Evolutionary conservation across 2,797 vertebrate genomes (phyloP).

Genomic region (Sebastes diaconus): DNA sequence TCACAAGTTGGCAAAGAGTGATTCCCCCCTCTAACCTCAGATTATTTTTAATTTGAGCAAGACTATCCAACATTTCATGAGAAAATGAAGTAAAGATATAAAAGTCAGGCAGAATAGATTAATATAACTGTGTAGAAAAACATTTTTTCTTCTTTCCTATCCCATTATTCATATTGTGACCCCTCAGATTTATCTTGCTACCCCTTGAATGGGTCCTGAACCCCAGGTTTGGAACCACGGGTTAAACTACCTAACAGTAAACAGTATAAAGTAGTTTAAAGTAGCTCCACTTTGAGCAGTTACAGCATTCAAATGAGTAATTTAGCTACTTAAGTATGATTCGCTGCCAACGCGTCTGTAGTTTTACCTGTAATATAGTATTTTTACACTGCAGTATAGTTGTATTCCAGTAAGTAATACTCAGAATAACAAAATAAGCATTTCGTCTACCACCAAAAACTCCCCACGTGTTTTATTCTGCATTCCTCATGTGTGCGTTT

Average conservation of each 20-base stretch:
- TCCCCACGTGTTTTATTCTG: slow-evolving; percentile 21
- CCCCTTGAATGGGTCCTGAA: not conserved
- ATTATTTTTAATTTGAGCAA: not conserved
- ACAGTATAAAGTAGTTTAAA: not conserved
- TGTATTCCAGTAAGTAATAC: not conserved
- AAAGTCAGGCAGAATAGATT: not conserved
- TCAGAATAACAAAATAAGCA: slow-evolving; percentile 19
- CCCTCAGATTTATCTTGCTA: not conserved
- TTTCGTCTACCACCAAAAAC: not conserved
- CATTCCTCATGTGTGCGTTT: slow-evolving; percentile 63
- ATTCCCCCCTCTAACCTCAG: not conserved
- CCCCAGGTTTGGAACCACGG: not conserved
- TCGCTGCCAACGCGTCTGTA: not conserved
- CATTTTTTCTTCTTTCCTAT: not conserved
- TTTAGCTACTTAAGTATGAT: not conserved
- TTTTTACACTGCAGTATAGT: not conserved
- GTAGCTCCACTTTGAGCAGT: not conserved
- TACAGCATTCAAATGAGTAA: not conserved
- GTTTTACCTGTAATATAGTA: not conserved
- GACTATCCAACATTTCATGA: not conserved
- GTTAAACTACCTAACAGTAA: not conserved
- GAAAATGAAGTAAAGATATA: not conserved
- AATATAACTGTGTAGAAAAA: not conserved
- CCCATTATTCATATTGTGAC: not conserved
- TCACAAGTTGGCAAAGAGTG: not conserved